Percentiles rank a stretch among this genome's conserved stretches.
Conservation (phyloP, 2,888 invertebrate species). For the Sphaerophoria taeniata region DNA sequence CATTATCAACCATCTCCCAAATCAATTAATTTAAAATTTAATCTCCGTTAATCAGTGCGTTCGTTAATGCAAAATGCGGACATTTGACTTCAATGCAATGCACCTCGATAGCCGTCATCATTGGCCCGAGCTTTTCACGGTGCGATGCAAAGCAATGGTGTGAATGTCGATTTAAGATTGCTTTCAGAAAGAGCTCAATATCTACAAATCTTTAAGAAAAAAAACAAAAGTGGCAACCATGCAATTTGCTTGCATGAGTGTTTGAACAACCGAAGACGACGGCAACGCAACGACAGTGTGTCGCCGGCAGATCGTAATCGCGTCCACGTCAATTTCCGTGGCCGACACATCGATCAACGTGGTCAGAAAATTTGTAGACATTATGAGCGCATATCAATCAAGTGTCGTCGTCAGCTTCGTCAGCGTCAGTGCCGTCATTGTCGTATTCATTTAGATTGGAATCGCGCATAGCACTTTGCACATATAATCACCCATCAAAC, state of each 20-base stretch:
- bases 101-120: neutral
- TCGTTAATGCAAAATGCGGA: slow-evolving; percentile 52
- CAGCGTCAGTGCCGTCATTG: slow-evolving; percentile 72
- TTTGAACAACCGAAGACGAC: slow-evolving; percentile 55
- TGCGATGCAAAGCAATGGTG: slow-evolving; percentile 1
- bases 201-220: neutral
- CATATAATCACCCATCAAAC: slow-evolving; percentile 45
- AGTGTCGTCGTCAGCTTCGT: slow-evolving; percentile 74
- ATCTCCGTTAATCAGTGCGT: slow-evolving; percentile 65
- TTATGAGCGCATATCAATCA: slow-evolving; percentile 75
- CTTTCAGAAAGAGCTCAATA: neutral
- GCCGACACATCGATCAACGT: slow-evolving; percentile 74
- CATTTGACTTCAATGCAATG: slow-evolving; percentile 50
- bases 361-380: slow-evolving; percentile 75
- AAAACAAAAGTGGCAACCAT: slow-evolving; percentile 17
- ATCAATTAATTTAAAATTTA: slow-evolving; percentile 68
- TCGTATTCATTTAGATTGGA: slow-evolving; percentile 74
- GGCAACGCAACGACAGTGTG: slow-evolving; percentile 39
- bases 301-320: slow-evolving; percentile 73
- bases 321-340: slow-evolving; percentile 73
- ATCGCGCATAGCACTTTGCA: slow-evolving; percentile 70
- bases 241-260: slow-evolving; percentile 13
- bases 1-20: slow-evolving; percentile 61
- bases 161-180: neutral
- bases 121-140: neutral